Evolutionary conservation across 2,797 vertebrate genomes (phyloP).

Genomic region (Ctenosaura bakeri): DNA sequence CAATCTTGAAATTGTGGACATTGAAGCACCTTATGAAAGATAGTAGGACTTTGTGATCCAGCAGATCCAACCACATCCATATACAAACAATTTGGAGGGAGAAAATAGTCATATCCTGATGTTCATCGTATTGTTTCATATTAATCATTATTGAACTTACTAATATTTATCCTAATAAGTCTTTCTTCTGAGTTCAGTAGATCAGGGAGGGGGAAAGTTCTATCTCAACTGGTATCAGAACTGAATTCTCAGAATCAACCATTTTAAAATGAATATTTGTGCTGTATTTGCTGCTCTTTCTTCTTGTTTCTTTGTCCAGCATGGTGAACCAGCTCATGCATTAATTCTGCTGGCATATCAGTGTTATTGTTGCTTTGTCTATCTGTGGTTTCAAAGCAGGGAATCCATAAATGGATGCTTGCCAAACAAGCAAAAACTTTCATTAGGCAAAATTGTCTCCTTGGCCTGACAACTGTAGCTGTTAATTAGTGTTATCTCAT

Average conservation of each 20-base stretch:
- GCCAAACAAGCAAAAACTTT: constrained; percentile 56
- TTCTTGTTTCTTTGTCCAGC: fast-evolving
- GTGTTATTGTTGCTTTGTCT: fast-evolving
- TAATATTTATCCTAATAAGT: too few species aligned
- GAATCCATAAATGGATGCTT: neutral
- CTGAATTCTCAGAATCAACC: neutral
- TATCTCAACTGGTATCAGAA: neutral
- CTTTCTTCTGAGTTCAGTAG: neutral
- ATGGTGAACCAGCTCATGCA: neutral
- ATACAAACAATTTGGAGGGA: neutral
- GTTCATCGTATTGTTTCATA: too few species aligned
- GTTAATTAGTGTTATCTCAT: constrained; percentile 15
- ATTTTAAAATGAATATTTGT: neutral
- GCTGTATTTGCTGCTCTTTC: neutral
- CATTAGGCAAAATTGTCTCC: neutral
- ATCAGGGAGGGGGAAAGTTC: neutral
- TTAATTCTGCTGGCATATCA: neutral
- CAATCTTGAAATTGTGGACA: neutral
- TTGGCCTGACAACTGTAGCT: constrained; percentile 1
- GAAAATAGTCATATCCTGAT: neutral
- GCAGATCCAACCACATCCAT: neutral
- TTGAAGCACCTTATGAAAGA: neutral
- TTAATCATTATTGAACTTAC: neutral
- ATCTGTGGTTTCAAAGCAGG: neutral
- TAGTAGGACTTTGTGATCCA: neutral